These are phyloP conservation scores for Lepidocolaptes lacrymiger DNA, from an alignment of 2,797 vertebrate species.

Conservation along the genomic window DNA sequence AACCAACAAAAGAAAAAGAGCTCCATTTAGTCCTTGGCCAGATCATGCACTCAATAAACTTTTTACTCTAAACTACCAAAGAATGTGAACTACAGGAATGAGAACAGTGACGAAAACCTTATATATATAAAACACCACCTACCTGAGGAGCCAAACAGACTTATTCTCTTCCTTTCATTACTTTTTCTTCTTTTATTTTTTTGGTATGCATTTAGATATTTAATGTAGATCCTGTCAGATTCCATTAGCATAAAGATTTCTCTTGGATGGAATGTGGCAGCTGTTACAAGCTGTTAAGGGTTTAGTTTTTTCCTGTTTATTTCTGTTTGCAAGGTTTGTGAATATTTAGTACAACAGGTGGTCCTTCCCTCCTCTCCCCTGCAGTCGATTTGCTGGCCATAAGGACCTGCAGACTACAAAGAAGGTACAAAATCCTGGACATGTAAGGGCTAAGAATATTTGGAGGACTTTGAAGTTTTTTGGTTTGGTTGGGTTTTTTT, in stretches of 20 bases:
- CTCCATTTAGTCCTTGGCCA: background rate
- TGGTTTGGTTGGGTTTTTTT: background rate
- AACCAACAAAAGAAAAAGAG: background rate
- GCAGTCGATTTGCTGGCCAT: background rate
- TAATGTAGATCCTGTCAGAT: conserved; percentile 7
- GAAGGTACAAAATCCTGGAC: background rate
- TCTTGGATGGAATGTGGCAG: conserved; percentile 54
- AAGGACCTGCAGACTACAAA: background rate
- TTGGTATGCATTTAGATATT: background rate
- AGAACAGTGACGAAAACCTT: background rate
- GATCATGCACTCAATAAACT: background rate
- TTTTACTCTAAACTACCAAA: background rate
- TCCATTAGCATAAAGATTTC: conserved; percentile 30
- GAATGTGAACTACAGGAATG: background rate
- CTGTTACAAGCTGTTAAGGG: conserved; percentile 51
- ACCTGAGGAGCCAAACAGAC: background rate
- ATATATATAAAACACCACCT: background rate
- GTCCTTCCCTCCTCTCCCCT: background rate
- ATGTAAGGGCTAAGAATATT: background rate
- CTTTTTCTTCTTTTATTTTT: no score
- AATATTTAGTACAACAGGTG: conserved; percentile 47
- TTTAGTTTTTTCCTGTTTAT: background rate
- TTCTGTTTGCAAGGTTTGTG: conserved; percentile 52
- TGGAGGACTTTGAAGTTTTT: background rate
- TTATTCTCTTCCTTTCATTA: background rate